Conservation (phyloP, 2,888 invertebrate species). For the Drosophila nr. perissopoda region DNA sequence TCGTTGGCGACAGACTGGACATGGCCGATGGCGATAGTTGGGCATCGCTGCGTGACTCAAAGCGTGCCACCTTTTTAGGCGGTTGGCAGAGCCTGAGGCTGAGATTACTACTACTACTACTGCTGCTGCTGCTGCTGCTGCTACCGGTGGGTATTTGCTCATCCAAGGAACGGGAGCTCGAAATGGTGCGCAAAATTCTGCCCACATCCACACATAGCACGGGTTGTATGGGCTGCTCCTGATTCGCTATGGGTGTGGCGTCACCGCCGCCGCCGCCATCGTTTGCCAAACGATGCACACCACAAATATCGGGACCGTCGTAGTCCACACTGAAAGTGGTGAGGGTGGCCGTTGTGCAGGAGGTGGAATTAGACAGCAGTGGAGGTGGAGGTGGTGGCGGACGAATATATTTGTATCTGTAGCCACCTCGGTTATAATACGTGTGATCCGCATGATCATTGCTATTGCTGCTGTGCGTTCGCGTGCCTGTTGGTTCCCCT, state of each 20-base stretch:
- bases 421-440: constrained; percentile 63
- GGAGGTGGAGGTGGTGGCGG: constrained; percentile 5
- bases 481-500: constrained; percentile 2
- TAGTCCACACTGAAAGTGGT: constrained; percentile 71
- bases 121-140: constrained; percentile 16
- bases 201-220: too few relatives aligned
- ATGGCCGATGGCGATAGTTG: constrained; percentile 30
- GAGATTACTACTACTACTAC: constrained; percentile 26
- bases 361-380: constrained; percentile 48
- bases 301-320: constrained; percentile 54
- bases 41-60: constrained; percentile 33
- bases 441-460: constrained; percentile 61
- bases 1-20: constrained; percentile 63
- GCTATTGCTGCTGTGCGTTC: constrained; percentile 26
- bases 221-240: constrained; percentile 21
- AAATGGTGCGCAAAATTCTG: constrained; percentile 32
- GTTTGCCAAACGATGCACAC: constrained; percentile 44
- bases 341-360: constrained; percentile 69
- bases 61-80: constrained; percentile 52
- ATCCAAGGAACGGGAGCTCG: constrained; percentile 57
- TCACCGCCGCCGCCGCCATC: constrained; percentile 2
- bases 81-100: constrained; percentile 46
- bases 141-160: constrained; percentile 36
- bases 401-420: constrained; percentile 3
- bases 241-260: constrained; percentile 19